These are phyloP conservation scores for Orussus abietinus DNA, from an alignment of 1,140 invertebrate species.

Conservation along the genomic window DNA sequence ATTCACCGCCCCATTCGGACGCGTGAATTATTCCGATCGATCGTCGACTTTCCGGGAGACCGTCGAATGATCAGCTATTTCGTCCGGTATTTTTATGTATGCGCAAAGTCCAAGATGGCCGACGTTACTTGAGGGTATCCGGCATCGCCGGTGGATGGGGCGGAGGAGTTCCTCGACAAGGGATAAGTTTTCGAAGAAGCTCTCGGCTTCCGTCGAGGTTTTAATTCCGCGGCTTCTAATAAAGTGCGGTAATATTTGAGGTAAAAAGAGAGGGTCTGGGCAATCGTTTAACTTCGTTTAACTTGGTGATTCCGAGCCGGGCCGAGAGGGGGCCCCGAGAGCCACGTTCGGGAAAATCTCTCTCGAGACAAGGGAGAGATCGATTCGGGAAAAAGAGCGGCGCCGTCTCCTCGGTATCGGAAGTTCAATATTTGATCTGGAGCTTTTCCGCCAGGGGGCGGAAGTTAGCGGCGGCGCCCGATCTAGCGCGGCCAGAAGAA, in stretches of 20 bases:
- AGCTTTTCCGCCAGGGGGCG: slow-evolving; percentile 6
- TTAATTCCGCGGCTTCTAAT: no score
- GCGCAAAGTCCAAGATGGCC: no score
- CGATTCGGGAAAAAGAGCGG: slow-evolving; percentile 5
- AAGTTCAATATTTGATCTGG: slow-evolving; percentile 24
- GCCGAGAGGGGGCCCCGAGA: slow-evolving; percentile 1
- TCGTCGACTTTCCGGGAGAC: slow-evolving; percentile 4
- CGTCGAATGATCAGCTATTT: background rate
- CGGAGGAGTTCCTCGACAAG: no score
- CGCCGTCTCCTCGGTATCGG: slow-evolving; percentile 15
- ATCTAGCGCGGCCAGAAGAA: slow-evolving; percentile 1
- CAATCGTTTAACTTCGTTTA: slow-evolving; percentile 10
- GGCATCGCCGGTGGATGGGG: no score
- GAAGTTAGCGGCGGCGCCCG: background rate
- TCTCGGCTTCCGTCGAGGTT: no score
- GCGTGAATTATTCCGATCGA: background rate
- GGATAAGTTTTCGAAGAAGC: no score
- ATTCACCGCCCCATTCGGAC: slow-evolving; percentile 14
- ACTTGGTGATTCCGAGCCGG: slow-evolving; percentile 1
- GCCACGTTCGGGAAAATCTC: background rate
- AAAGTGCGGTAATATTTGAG: no score
- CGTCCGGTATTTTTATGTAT: no score
- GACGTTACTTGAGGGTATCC: no score
- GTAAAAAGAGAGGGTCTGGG: slow-evolving; percentile 1
- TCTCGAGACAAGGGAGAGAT: slow-evolving; percentile 1